Evolutionary conservation across 2,797 vertebrate genomes (phyloP).

Genomic region (Semaprochilodus insignis): DNA sequence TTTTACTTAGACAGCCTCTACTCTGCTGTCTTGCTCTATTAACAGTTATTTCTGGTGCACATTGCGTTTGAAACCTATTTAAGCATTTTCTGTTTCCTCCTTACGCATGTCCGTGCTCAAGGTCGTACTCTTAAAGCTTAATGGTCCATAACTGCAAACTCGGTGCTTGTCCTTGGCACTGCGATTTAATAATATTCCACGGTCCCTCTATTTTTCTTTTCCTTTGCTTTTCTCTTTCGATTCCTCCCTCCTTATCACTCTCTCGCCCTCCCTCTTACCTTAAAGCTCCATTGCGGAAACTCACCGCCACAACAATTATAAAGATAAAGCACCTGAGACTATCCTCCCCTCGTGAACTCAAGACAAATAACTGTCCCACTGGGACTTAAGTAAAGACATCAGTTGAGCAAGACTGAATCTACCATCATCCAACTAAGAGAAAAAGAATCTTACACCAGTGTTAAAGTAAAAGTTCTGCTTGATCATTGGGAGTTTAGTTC

Average conservation of each 20-base stretch:
- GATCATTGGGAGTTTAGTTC: slow-evolving; percentile 10
- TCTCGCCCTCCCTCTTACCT: neutral
- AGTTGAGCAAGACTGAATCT: slow-evolving; percentile 24
- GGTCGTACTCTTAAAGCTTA: slow-evolving; percentile 1
- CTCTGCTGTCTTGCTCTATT: neutral
- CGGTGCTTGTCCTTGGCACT: slow-evolving; percentile 1
- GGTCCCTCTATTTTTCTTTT: neutral
- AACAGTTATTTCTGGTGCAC: neutral
- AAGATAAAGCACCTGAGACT: slow-evolving; percentile 38
- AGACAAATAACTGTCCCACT: slow-evolving; percentile 18
- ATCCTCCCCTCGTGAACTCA: neutral
- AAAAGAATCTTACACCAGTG: slow-evolving; percentile 8
- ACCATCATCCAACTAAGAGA: slow-evolving; percentile 21
- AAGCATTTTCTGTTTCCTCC: neutral
- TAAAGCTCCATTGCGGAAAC: neutral
- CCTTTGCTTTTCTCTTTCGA: neutral
- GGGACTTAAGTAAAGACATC: slow-evolving; percentile 34
- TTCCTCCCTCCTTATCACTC: neutral
- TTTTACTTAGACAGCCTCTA: neutral
- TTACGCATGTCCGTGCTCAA: neutral
- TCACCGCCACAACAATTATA: slow-evolving; percentile 33
- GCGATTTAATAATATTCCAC: neutral
- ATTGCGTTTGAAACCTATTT: neutral
- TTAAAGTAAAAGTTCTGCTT: neutral
- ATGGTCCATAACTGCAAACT: slow-evolving; percentile 22